Percentiles rank a stretch among this genome's conserved stretches.
Conservation (phyloP, 2,113 vertebrate genomes). For the Coptodon bakossiorum region DNA sequence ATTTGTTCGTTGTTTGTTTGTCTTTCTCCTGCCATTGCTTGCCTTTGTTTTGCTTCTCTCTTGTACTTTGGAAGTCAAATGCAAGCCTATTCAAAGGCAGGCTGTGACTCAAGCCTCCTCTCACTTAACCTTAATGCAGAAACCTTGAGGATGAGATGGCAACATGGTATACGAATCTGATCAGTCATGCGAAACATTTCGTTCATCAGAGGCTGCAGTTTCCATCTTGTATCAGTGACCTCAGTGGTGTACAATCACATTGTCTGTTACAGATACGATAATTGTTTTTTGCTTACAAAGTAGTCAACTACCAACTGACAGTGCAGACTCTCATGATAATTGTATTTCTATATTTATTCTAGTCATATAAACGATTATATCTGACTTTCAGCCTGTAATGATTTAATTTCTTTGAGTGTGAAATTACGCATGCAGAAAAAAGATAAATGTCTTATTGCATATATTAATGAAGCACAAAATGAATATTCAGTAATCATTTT, state of each 20-base stretch:
- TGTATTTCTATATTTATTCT: background rate
- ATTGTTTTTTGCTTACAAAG: constrained; percentile 11
- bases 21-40: constrained; percentile 1
- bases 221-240: background rate
- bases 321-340: background rate
- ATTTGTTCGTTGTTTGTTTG: constrained; percentile 24
- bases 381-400: background rate
- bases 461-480: background rate
- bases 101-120: background rate
- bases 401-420: background rate
- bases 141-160: background rate
- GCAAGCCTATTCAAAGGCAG: background rate
- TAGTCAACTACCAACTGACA: background rate
- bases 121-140: background rate
- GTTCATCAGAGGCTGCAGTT: background rate
- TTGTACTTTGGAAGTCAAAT: constrained; percentile 18
- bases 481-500: background rate
- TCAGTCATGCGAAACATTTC: background rate
- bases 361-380: background rate
- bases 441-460: background rate
- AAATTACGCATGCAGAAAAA: constrained; percentile 11
- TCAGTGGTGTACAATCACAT: background rate
- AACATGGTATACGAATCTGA: background rate
- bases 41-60: constrained; percentile 10
- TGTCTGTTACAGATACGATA: constrained; percentile 3